Conservation (phyloP, 2,113 vertebrate species). For the Atractosteus spatula region DNA sequence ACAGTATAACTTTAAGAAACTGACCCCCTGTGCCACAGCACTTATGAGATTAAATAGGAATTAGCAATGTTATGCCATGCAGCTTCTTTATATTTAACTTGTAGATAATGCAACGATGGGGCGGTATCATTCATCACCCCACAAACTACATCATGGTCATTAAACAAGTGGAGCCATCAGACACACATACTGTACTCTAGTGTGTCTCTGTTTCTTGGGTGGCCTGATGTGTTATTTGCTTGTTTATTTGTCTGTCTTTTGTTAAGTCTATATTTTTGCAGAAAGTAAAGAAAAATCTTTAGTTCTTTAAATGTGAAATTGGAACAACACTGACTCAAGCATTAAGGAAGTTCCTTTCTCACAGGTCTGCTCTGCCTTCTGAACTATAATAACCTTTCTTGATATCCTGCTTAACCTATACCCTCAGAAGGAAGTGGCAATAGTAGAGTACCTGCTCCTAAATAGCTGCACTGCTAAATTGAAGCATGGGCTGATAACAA, state of each 20-base stretch:
- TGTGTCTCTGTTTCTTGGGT: too few species aligned
- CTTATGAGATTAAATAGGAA: constrained; percentile 68
- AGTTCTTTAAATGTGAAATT: neutral
- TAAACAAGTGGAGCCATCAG: too few species aligned
- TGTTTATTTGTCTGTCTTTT: neutral
- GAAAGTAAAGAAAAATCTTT: neutral
- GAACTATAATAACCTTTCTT: neutral
- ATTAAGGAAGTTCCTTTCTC: neutral
- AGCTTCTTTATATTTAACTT: constrained; percentile 37
- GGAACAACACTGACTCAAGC: neutral
- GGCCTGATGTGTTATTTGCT: too few species aligned
- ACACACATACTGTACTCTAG: too few species aligned
- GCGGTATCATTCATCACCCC: constrained; percentile 20
- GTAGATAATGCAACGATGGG: neutral
- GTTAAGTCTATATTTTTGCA: neutral
- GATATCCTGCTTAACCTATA: neutral
- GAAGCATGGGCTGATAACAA: neutral
- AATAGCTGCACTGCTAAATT: too few species aligned
- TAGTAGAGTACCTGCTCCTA: neutral
- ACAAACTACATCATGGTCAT: constrained; percentile 30
- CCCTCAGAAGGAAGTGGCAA: neutral
- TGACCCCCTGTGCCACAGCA: constrained; percentile 45
- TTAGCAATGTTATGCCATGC: constrained; percentile 58
- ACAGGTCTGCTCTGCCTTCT: constrained; percentile 1
- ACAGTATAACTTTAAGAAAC: constrained; percentile 43